Evolutionary conservation across 2,888 invertebrate species (phyloP).

Genomic region (Cecidostiba fungosa): DNA sequence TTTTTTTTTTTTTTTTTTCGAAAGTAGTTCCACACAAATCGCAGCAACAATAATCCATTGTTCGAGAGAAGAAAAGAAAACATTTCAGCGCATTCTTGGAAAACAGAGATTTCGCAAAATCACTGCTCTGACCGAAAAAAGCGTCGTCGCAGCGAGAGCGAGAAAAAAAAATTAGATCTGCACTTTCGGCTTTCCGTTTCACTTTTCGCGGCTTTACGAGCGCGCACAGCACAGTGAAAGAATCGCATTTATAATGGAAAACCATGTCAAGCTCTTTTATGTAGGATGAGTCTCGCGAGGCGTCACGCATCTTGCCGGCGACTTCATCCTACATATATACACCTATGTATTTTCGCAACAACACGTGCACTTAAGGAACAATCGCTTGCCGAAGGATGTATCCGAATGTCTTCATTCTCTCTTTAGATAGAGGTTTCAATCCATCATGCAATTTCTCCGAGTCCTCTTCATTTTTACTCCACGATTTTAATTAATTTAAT

Average conservation of each 20-base stretch:
- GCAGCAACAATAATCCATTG: neutral
- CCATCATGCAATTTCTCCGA: neutral
- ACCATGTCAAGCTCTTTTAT: constrained; percentile 38
- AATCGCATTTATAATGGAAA: constrained; percentile 44
- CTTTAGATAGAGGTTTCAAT: neutral
- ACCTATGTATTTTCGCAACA: constrained; percentile 12
- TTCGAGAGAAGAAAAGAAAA: neutral
- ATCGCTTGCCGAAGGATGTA: neutral
- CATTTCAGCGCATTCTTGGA: neutral
- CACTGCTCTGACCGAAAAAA: neutral
- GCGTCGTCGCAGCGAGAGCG: neutral
- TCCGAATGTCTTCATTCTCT: neutral
- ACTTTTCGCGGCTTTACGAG: constrained; percentile 14
- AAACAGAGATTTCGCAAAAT: neutral
- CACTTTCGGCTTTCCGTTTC: constrained; percentile 47
- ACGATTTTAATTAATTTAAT: neutral
- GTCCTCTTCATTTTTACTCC: neutral
- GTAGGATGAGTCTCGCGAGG: constrained; percentile 21
- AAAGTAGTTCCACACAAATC: no score
- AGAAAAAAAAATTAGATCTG: constrained; percentile 32
- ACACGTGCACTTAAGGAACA: constrained; percentile 21
- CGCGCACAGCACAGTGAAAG: constrained; percentile 23
- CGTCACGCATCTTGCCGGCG: constrained; percentile 29
- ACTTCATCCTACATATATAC: neutral
- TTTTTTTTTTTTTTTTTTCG: no score